Evolutionary conservation across 2,888 invertebrate genomes (phyloP), one percentile per base, ranked within the genome.

Genomic region (Nomada fucata): DNA sequence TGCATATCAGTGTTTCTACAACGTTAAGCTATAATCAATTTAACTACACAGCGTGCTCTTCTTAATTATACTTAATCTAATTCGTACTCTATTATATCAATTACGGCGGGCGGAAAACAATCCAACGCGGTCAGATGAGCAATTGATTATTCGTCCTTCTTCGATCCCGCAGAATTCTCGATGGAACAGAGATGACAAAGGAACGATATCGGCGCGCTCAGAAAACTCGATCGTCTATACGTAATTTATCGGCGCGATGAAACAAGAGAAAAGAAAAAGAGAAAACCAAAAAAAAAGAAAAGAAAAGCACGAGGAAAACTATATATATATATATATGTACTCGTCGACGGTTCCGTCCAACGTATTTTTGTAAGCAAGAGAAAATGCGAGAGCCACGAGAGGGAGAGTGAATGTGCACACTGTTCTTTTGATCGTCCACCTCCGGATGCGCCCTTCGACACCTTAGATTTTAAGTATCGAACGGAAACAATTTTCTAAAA

Each of bases 271-370:
- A 18, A 44, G 4, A 59, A 13, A 29, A 57, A n/a, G 2, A 15
- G 10, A 36, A 29, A 36, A 70, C 47, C 18, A 23, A 59, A 72
- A 36, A 36, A 47, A 63, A 57, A 23, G 1, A 47, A 57, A 74
- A 71, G 53, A 42, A 65, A 50, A 65, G 77, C 72, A 82, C 82
- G 85, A 88, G 81, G 79, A 86, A 57, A 86, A 10, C 13, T 18
- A 26, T 57, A 57, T 20, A 61, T 84, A 44, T 18, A 26, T 57
- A 57, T 20, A 61, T 84, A 44, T 36, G 36, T 36, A 61, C 86
- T 85, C 85, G 85, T 83, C 84, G 81, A 88, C 83, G 76, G 85
- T 87, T 91, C 92, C 92, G 92, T 92, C 92, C 92, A 92, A 87
- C 87, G 89, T 92, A 92, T 91, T 91, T 92, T 92, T 92, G 79